A percentile compares a stretch with the other conserved stretches of the same genome.
phyloP scores from a whole-genome alignment of 2,797 vertebrate genomes.

The Semaprochilodus insignis region DNA sequence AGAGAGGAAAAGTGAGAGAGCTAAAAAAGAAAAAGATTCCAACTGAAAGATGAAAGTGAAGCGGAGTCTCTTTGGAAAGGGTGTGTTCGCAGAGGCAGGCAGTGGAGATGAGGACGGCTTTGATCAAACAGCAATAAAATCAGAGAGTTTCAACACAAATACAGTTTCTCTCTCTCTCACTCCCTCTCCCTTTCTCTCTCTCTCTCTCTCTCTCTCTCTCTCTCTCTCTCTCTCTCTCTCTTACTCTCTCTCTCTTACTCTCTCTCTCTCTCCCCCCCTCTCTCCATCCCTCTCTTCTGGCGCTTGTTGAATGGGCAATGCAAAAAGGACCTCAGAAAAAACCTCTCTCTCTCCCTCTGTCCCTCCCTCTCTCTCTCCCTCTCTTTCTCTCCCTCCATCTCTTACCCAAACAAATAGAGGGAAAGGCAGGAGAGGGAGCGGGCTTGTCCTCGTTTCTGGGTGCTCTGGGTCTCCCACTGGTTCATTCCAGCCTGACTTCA shows the following conservation, averaged over 20 bases:
- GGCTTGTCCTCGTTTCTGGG: conserved; percentile 1
- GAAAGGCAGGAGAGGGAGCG: not conserved
- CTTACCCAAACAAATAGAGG: conserved; percentile 26
- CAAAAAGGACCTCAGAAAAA: conserved; percentile 16
- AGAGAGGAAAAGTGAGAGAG: conserved; percentile 36
- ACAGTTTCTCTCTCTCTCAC: not conserved
- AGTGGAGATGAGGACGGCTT: conserved; percentile 69
- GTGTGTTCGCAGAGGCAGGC: conserved; percentile 55
- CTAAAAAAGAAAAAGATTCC: conserved; percentile 47
- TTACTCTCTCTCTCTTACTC: not conserved
- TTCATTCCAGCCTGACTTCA: conserved; percentile 8
- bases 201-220: not conserved
- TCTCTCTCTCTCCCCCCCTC: not conserved
- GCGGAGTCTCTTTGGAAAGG: conserved; percentile 65
- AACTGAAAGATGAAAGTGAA: conserved; percentile 74
- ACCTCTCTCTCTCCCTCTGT: not conserved
- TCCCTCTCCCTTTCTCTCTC: not conserved
- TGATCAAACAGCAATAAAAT: conserved; percentile 72
- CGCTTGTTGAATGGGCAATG: not conserved
- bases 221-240: not conserved
- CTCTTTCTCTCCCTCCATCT: not conserved
- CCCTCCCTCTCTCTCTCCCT: conserved; percentile 2
- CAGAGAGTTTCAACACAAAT: conserved; percentile 54
- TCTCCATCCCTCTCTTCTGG: no score
- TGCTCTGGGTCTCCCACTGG: not conserved